Conservation (phyloP, 2,113 vertebrate species). For the Penelope pileata region DNA sequence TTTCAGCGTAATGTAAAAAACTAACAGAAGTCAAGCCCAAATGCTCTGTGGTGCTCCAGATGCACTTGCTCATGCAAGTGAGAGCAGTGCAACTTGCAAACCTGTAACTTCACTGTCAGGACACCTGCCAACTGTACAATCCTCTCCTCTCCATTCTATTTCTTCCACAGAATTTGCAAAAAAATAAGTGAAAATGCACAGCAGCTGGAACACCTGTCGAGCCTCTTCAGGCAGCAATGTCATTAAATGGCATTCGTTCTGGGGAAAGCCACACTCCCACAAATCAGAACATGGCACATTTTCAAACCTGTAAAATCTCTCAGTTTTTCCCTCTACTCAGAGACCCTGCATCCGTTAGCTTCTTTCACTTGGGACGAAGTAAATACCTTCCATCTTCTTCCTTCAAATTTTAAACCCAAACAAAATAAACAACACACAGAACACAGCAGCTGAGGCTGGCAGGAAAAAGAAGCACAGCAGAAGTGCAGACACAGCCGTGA, state of each 20-base stretch:
- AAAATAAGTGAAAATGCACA: background rate
- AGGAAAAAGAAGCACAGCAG: background rate
- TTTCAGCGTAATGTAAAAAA: background rate
- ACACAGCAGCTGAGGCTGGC: background rate
- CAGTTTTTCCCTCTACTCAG: fast-evolving
- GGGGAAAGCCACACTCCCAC: background rate
- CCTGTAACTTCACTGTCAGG: background rate
- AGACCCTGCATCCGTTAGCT: background rate
- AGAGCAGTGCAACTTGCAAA: background rate
- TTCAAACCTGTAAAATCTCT: background rate
- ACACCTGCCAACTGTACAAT: background rate
- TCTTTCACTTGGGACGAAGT: background rate
- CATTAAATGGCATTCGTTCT: background rate
- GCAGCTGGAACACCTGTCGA: background rate
- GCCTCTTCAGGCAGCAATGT: background rate
- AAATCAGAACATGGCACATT: background rate
- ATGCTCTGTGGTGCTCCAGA: background rate
- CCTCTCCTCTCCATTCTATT: background rate
- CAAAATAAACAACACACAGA: background rate
- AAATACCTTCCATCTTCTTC: background rate
- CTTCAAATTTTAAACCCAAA: background rate
- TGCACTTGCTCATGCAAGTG: constrained; percentile 29
- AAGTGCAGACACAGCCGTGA: background rate
- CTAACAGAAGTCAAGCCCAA: background rate
- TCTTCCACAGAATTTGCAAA: background rate